phyloP scores from a whole-genome alignment of 1,140 invertebrate species.

The Euglossa dilemma region DNA sequence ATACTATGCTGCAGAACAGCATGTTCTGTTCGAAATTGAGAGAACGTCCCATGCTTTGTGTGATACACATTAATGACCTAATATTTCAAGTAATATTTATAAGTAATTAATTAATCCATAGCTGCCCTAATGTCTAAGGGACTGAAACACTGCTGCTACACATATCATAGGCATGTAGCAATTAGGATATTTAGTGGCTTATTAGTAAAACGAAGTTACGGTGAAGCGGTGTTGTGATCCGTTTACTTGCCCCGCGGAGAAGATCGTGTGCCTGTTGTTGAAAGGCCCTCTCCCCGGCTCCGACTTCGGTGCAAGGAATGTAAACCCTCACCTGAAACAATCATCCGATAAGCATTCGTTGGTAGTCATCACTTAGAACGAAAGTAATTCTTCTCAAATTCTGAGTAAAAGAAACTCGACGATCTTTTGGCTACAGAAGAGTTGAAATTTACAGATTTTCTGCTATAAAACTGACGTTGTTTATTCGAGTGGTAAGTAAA shows the following conservation, averaged over 20 bases:
- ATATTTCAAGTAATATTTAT: constrained; percentile 70
- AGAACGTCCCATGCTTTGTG: constrained; percentile 56
- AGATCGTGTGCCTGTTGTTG: constrained; percentile 74
- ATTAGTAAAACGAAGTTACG: constrained; percentile 66
- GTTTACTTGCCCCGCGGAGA: constrained; percentile 77
- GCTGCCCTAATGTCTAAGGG: constrained; percentile 77
- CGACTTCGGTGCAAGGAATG: constrained; percentile 80
- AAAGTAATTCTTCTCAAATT: too few species aligned
- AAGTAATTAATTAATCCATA: constrained; percentile 76
- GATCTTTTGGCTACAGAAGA: too few species aligned
- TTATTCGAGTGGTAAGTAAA: too few species aligned
- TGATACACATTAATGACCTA: constrained; percentile 67
- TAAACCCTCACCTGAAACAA: constrained; percentile 76
- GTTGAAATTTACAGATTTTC: too few species aligned
- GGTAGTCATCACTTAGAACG: too few species aligned
- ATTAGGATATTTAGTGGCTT: constrained; percentile 76
- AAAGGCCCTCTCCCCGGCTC: constrained; percentile 78
- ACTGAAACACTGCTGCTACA: constrained; percentile 78
- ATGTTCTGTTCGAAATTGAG: constrained; percentile 34
- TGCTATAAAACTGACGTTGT: too few species aligned
- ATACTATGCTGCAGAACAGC: constrained; percentile 38
- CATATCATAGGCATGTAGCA: constrained; percentile 79
- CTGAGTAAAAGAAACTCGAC: too few species aligned
- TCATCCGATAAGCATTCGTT: too few species aligned
- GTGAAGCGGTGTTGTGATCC: constrained; percentile 50